Evolutionary conservation across 1,140 invertebrate genomes (phyloP), one percentile per base, ranked within the genome.

Genomic region (Euura lappo): DNA sequence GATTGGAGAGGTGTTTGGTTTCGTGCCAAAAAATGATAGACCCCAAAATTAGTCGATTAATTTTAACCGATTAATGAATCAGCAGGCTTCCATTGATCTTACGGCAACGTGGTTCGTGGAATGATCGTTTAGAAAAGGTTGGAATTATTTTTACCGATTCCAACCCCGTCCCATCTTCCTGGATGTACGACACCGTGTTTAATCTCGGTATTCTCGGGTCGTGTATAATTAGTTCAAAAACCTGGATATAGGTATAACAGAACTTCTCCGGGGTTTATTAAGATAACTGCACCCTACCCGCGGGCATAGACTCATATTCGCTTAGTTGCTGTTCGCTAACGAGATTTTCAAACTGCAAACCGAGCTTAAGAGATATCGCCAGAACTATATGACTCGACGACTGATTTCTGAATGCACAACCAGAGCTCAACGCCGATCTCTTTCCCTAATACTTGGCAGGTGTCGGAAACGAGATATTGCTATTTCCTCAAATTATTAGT

Each of bases 381-480:
- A 60, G 13, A 60, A 60, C n/a, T n/a, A 60, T 60, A n/a, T 60
- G 51, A 60, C 51, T 60, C 10, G 51, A 60, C 51, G 51, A 60
- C 51, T 6, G 51, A 60, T 60, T n/a, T 60, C 51, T 28, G 28
- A 28, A 28, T 28, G 28, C 28, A 28, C 28, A 28, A 28, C 28
- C 28, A 28, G 28, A 28, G 28, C 28, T 28, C 28, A 28, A 28
- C 28, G 28, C 28, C 28, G 28, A 28, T 28, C 0, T 28, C 28
- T 28, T 28, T 28, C 28, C 28, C 28, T 28, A 28, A 28, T 28
- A 28, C 28, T 28, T 28, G 28, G 28, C 28, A 28, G 28, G 28
- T 28, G 28, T 1, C 28, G 28, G 28, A 28, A 28, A 28, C 28
- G 28, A 28, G 28, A 28, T 28, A 28, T 28, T 28, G 28, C 28